phyloP scores from a whole-genome alignment of 2,888 invertebrate species.

The Camptogramma bilineatum region DNA sequence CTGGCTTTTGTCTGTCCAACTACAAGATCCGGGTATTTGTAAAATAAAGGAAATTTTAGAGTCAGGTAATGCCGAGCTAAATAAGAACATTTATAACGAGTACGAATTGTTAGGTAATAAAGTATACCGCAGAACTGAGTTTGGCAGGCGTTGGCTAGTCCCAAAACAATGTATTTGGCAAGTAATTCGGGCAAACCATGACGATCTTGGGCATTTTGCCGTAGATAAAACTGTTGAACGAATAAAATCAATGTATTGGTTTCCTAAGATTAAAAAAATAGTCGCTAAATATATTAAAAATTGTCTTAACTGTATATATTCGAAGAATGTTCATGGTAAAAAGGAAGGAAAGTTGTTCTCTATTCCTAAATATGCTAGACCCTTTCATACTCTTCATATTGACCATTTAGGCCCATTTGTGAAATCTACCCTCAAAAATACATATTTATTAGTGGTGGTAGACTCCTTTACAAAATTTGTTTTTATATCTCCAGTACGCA shows the following conservation, averaged over 20 bases:
- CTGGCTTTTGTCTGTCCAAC: no score
- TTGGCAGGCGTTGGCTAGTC: slow-evolving; percentile 44
- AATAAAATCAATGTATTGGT: slow-evolving; percentile 7
- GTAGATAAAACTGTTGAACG: slow-evolving; percentile 12
- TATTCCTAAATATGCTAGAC: slow-evolving; percentile 34
- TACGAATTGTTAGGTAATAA: slow-evolving; percentile 48
- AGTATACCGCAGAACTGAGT: slow-evolving; percentile 45
- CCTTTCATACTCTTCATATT: slow-evolving; percentile 43
- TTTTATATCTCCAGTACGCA: slow-evolving; percentile 46
- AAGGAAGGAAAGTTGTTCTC: slow-evolving; percentile 9
- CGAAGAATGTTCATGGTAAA: slow-evolving; percentile 10
- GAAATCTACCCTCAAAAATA: slow-evolving; percentile 3
- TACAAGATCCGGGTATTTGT: slow-evolving; percentile 16
- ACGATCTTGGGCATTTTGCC: slow-evolving; percentile 9
- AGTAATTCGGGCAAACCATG: slow-evolving; percentile 7
- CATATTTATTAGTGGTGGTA: slow-evolving; percentile 48
- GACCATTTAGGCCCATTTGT: slow-evolving; percentile 51
- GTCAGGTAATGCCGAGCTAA: slow-evolving; percentile 42
- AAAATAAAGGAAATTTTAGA: slow-evolving; percentile 13
- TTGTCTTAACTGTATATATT: slow-evolving; percentile 13
- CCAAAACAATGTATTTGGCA: slow-evolving; percentile 18
- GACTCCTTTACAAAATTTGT: slow-evolving; percentile 43
- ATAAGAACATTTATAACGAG: slow-evolving; percentile 42
- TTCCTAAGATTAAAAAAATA: not conserved
- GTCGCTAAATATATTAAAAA: slow-evolving; percentile 8